Base-by-base conservation (phyloP, 2,797 vertebrate genomes). In the Sandelia bainsii region DNA sequence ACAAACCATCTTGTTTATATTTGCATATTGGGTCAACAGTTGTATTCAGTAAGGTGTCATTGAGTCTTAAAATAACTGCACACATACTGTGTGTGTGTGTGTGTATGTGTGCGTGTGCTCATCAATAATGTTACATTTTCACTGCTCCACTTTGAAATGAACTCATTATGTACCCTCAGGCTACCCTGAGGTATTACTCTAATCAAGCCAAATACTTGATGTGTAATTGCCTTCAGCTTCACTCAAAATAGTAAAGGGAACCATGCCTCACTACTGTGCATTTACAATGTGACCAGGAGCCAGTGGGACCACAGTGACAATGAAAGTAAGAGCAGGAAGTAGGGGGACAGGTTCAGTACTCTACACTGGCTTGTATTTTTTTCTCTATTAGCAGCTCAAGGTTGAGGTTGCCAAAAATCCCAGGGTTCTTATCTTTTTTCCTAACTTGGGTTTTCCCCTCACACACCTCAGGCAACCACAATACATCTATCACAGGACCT, bases 171-270 rank as follows among this genome's bases (percentile, higher is more conserved):
- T 72, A 65, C 72, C 85, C 79, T 53, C 61, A 4, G 61, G 88
- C 84, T 69, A 70, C 78, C 72, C 74, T 40, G 65, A 80, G 62
- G 80, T 88, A 72, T 77, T 51, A 50, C 80, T 89, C 76, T 87
- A 86, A 93, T 92, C 80, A 90, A 77, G 75, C 80, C 83, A 78
- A 83, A 83, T 80, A 85, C 86, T 80, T 83, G 64, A 85, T 69
- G 72, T 86, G 81, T 84, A 85, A 87, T 90, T 84, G 78, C 68
- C 62, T 85, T 69, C 72, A 84, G 75, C 69, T 83, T 83, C 70
- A 61, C 69, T 81, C 65, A 60, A 57, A 74, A 85, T 50, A 59
- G 66, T 66, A 69, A 84, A 85, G 59, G 59, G 72, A 74, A 60
- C 20, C 5, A 5, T 44, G 59, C 60, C 64, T 65, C 50, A 62